A percentile compares a stretch with the other conserved stretches of the same genome.
These are phyloP conservation scores for Rhinogobius similis DNA, from an alignment of 2,113 vertebrate genomes.

Conservation along the genomic window DNA sequence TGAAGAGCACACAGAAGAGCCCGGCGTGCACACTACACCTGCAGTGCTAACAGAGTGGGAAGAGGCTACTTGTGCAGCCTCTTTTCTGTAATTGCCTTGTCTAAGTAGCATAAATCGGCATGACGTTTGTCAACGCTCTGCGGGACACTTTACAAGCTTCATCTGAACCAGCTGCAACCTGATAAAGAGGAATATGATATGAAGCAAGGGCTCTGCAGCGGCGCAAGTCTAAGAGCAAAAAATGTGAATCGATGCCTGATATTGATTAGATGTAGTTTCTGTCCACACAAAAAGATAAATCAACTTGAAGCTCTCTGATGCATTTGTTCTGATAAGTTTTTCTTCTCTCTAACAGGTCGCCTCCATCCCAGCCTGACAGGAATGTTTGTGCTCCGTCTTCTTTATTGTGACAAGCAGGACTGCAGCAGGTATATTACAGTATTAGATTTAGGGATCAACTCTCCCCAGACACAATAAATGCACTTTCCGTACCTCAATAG, in stretches of 20 bases:
- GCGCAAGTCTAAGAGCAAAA: neutral
- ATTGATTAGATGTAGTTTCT: slow-evolving; percentile 2
- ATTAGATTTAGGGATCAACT: slow-evolving; percentile 2
- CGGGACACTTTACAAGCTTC: neutral
- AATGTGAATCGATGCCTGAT: neutral
- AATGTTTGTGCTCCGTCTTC: slow-evolving; percentile 4
- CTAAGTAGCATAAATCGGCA: neutral
- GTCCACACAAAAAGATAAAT: slow-evolving; percentile 8
- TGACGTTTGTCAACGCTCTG: neutral
- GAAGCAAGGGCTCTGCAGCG: neutral
- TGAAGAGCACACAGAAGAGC: neutral
- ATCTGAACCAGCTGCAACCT: neutral
- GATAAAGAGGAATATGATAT: slow-evolving; percentile 6
- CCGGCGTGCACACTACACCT: neutral
- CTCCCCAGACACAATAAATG: neutral
- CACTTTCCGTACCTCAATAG: neutral
- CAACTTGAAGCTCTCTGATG: neutral
- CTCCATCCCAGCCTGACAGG: slow-evolving; percentile 1
- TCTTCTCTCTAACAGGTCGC: neutral
- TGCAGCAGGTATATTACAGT: neutral
- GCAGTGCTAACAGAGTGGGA: neutral
- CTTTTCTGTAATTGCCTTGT: slow-evolving; percentile 6
- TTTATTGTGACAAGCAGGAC: slow-evolving; percentile 4
- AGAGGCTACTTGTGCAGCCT: slow-evolving; percentile 1
- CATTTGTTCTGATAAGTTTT: slow-evolving; percentile 4